These are phyloP conservation scores for Solenodon paradoxus DNA, from an alignment of 2,113 vertebrate genomes.

Conservation along the genomic window DNA sequence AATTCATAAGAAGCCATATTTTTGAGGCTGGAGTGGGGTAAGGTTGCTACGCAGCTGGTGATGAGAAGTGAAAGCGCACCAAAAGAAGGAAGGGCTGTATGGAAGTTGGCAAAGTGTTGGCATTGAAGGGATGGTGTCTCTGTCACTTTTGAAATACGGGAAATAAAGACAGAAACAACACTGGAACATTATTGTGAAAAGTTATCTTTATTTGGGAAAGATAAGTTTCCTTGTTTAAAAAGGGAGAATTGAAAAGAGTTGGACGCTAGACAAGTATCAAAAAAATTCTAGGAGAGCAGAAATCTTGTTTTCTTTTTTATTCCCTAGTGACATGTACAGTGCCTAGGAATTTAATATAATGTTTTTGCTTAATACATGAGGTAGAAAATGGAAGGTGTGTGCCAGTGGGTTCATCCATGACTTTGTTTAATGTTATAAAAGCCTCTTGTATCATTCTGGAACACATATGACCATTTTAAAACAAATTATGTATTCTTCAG, in stretches of 20 bases:
- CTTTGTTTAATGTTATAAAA: neutral
- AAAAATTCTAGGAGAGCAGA: neutral
- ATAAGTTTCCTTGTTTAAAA: neutral
- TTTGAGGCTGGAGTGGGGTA: neutral
- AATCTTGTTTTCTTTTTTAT: neutral
- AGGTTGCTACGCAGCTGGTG: neutral
- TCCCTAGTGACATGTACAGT: neutral
- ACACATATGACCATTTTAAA: neutral
- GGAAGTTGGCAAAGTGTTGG: neutral
- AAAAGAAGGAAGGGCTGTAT: accelerated
- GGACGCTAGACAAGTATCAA: neutral
- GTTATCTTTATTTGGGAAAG: neutral
- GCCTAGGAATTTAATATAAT: neutral
- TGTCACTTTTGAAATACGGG: neutral
- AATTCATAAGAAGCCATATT: neutral
- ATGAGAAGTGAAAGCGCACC: neutral
- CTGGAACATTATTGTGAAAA: neutral
- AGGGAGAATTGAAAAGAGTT: neutral
- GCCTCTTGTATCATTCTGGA: neutral
- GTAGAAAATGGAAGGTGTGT: neutral
- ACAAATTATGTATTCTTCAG: neutral
- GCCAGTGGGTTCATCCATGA: neutral
- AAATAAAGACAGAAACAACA: neutral
- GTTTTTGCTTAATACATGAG: neutral
- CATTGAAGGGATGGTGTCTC: neutral